Percentiles rank a stretch among this genome's conserved stretches.
Conservation (phyloP, 2,888 invertebrate genomes). For the Diarsia dahlii region DNA sequence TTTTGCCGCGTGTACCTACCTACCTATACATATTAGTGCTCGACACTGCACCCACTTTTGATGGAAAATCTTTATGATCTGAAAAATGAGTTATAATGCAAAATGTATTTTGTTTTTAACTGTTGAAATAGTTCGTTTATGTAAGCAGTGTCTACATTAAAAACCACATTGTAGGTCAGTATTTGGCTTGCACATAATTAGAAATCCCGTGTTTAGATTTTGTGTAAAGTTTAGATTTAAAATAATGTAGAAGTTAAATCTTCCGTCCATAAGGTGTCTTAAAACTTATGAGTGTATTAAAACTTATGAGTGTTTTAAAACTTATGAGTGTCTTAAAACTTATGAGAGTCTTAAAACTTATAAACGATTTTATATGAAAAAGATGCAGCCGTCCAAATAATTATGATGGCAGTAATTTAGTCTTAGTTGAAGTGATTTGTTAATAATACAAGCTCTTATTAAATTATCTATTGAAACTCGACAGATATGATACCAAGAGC, state of each 20-base stretch:
- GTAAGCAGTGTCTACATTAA: conserved; percentile 5
- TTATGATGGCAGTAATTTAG: not conserved
- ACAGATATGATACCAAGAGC: not conserved
- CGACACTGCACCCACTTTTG: not conserved
- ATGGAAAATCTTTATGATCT: not conserved
- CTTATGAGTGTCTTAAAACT: conserved; percentile 64
- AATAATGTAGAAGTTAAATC: conserved; percentile 56
- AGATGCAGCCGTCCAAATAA: not conserved
- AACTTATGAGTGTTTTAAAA: conserved; percentile 69
- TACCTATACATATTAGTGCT: too few relatives aligned
- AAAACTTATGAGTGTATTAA: too few relatives aligned
- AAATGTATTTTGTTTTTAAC: not conserved
- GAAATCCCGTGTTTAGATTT: conserved; percentile 39
- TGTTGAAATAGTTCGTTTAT: conserved; percentile 1
- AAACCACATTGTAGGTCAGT: conserved; percentile 19
- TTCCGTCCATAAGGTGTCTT: conserved; percentile 78
- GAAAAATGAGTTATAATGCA: not conserved
- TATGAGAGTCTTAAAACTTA: conserved; percentile 45
- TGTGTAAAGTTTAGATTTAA: conserved; percentile 54
- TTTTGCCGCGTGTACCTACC: too few relatives aligned
- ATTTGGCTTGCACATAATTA: conserved; percentile 54
- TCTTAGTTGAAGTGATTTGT: conserved; percentile 2
- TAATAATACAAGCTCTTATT: not conserved
- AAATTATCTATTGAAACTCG: not conserved
- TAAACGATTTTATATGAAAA: conserved; percentile 28